Conservation (phyloP, 2,888 invertebrate species). For the Colletes collaris region DNA sequence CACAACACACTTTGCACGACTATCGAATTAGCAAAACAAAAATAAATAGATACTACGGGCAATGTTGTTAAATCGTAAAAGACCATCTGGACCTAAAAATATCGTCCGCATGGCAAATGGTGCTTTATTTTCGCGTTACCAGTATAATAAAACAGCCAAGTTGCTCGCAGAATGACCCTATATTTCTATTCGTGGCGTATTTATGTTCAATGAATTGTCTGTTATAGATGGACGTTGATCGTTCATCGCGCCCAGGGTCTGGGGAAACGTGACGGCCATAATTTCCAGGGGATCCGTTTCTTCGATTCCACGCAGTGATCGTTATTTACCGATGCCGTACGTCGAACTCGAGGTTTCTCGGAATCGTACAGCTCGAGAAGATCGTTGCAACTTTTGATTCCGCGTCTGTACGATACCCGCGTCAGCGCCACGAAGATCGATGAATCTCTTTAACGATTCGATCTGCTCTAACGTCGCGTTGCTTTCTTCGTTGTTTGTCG, state of each 20-base stretch:
- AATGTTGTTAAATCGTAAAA: too few relatives aligned
- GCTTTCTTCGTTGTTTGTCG: too few relatives aligned
- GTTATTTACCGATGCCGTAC: slow-evolving; percentile 36
- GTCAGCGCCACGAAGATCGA: too few relatives aligned
- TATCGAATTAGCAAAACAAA: too few relatives aligned
- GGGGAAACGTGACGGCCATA: slow-evolving; percentile 24
- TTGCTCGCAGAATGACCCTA: background rate
- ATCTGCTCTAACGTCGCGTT: too few relatives aligned
- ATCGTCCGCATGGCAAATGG: background rate
- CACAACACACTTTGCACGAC: too few relatives aligned
- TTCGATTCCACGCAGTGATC: slow-evolving; percentile 5
- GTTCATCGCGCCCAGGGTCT: slow-evolving; percentile 32
- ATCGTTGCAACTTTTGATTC: too few relatives aligned
- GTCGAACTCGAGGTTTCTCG: slow-evolving; percentile 2
- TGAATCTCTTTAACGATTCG: too few relatives aligned
- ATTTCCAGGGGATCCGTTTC: slow-evolving; percentile 20
- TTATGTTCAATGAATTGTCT: slow-evolving; percentile 36
- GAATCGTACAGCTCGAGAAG: background rate
- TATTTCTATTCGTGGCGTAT: slow-evolving; percentile 30
- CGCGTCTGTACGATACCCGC: too few relatives aligned
- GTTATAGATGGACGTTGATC: slow-evolving; percentile 48
- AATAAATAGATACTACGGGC: too few relatives aligned
- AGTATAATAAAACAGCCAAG: background rate
- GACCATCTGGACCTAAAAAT: too few relatives aligned
- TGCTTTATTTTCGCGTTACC: background rate